Base-by-base conservation (phyloP, 64 coral and sea anemone species). In the Dendrophyllia cribrosa region DNA sequence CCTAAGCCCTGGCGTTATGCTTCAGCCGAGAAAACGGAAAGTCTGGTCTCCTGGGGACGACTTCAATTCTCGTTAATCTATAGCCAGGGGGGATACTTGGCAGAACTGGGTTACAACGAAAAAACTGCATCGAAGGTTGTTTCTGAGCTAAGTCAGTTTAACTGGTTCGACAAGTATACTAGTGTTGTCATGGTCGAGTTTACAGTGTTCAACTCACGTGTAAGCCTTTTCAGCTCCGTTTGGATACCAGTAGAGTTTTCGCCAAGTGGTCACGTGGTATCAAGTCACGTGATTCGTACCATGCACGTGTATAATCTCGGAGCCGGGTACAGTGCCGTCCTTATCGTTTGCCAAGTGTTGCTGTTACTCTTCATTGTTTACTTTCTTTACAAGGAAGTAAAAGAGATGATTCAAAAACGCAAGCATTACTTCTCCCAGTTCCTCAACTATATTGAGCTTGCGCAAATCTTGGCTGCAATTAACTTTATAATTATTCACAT, bases 381-480 rank as follows among this genome's bases (percentile, higher is more conserved):
- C 66, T 91, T 78, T 44, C 13, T 66, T 17, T 72, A 75, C 15
- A 46, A 49, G 20, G 78, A 83, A 60, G 34, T 82, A 9, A 69
- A 64, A 11, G 17, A 81, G 61, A 74, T 91, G 79, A 23, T 49
- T 83, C 66, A 60, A 52, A n/a, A 58, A 7, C 20, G 34, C 2
- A 23, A 73, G 14, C 63, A 13, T 23, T 81, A 83, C 45, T 91
- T 91, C 25, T 43, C 17, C 12, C 60, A 59, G 17, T 55, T 91
- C 43, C 82, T 91, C 20, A 91, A 85, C 67, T 91, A 64, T 51
- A 59, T 91, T 15, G 89, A 91, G 22, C 50, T 68, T 14, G 21
- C 51, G 10, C 89, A 91, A 49, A 91, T 91, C 64, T 48, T 71
- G 17, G 19, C 48, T 16, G 78, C 80, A 3, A 59, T 73, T 73